Evolutionary conservation across 2,797 vertebrate genomes (phyloP).

Genomic region (Paramormyrops hopkinsi): DNA sequence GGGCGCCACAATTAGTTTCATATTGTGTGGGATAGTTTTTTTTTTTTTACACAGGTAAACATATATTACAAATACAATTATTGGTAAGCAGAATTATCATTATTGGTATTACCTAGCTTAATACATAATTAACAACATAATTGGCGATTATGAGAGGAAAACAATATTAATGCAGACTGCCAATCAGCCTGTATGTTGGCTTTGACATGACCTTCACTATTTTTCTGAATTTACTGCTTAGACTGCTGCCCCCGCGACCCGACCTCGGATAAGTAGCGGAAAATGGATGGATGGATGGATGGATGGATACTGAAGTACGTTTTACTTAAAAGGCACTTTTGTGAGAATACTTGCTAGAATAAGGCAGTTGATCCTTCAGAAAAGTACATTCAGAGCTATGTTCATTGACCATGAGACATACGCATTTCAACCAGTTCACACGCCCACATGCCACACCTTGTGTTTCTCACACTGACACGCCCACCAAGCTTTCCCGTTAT

Average conservation of each 20-base stretch:
- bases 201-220: constrained; percentile 28
- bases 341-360: background rate
- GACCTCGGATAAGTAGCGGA: background rate
- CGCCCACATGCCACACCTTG: background rate
- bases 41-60: background rate
- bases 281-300: background rate
- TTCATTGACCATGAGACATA: background rate
- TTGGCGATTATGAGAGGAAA: constrained; percentile 5
- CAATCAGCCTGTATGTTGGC: background rate
- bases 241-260: background rate
- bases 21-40: background rate
- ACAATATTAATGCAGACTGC: background rate
- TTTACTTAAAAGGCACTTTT: background rate
- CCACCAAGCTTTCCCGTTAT: too few species aligned
- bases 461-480: too few species aligned
- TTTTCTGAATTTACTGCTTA: constrained; percentile 29
- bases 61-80: background rate
- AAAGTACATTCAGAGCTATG: background rate
- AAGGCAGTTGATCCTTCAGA: background rate
- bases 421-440: background rate
- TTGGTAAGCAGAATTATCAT: background rate
- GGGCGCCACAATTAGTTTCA: background rate
- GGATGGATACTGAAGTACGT: constrained; percentile 27
- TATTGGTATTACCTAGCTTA: background rate
- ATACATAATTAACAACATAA: too few species aligned